phyloP scores from a whole-genome alignment of 1,140 invertebrate genomes.

The Trypoxylus dichotomus region DNA sequence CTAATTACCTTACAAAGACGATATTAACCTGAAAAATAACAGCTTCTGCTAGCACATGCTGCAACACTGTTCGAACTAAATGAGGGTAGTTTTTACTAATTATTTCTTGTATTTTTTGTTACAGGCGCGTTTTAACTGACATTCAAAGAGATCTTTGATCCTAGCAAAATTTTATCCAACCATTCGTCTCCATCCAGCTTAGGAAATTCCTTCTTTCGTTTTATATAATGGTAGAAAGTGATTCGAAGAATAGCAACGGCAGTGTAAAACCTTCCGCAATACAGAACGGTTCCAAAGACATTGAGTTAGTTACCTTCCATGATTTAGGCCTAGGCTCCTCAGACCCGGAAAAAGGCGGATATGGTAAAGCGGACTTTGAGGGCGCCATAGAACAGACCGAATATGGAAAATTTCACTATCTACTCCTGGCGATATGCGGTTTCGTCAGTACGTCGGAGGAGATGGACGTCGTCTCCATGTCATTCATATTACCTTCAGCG shows the following conservation, averaged over 20 bases:
- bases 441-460: slow-evolving; percentile 93
- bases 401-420: slow-evolving; percentile 91
- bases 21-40: not conserved
- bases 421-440: slow-evolving; percentile 84
- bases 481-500: slow-evolving; percentile 89
- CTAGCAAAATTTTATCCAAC: not conserved
- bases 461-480: slow-evolving; percentile 94
- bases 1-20: not conserved
- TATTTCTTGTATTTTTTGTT: not conserved
- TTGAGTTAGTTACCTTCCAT: slow-evolving; percentile 53
- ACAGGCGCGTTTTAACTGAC: not conserved
- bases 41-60: not conserved
- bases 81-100: not conserved
- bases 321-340: slow-evolving; percentile 49
- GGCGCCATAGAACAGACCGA: slow-evolving; percentile 80
- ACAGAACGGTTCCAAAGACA: slow-evolving; percentile 57
- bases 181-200: not conserved
- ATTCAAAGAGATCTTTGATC: not conserved
- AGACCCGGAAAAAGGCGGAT: slow-evolving; percentile 46
- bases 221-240: slow-evolving; percentile 52
- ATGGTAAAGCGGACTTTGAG: slow-evolving; percentile 78
- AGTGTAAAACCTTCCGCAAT: slow-evolving; percentile 75
- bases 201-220: slow-evolving; percentile 5
- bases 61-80: not conserved
- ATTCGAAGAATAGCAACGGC: slow-evolving; percentile 57